Evolutionary conservation across 2,888 invertebrate genomes (phyloP).

Genomic region (Plagiodera versicolora): DNA sequence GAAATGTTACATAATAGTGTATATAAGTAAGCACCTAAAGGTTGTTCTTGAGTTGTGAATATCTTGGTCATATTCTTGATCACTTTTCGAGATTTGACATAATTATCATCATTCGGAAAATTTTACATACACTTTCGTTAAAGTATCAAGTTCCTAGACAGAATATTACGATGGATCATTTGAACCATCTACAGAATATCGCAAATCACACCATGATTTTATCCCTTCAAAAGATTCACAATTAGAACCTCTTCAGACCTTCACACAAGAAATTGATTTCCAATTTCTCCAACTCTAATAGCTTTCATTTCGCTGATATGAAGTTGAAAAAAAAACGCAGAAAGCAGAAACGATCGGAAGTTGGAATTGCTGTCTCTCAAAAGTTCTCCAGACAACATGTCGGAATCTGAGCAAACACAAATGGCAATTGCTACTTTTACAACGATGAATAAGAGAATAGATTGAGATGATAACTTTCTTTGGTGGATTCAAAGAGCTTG

Average conservation of each 20-base stretch:
- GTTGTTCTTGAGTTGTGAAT: too few species aligned
- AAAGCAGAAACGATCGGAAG: neutral
- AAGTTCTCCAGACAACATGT: neutral
- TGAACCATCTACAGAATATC: too few species aligned
- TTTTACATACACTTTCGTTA: too few species aligned
- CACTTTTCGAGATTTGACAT: too few species aligned
- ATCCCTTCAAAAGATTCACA: neutral
- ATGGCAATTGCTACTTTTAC: neutral
- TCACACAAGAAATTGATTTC: slow-evolving; percentile 11
- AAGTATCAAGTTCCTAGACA: too few species aligned
- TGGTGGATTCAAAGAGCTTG: neutral
- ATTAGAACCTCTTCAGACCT: neutral
- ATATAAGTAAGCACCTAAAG: too few species aligned
- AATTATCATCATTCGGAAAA: too few species aligned
- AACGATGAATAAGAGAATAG: neutral
- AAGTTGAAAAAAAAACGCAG: slow-evolving; percentile 9
- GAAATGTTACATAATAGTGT: too few species aligned
- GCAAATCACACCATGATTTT: too few species aligned
- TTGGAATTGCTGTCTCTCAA: neutral
- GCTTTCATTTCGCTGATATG: slow-evolving; percentile 15
- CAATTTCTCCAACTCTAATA: slow-evolving; percentile 15
- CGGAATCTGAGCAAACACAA: neutral
- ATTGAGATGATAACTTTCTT: neutral
- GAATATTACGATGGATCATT: too few species aligned
- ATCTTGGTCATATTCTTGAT: too few species aligned